Percentiles rank a stretch among this genome's conserved stretches.
phyloP scores from a whole-genome alignment of 2,797 vertebrate genomes.

The Varecia variegata region DNA sequence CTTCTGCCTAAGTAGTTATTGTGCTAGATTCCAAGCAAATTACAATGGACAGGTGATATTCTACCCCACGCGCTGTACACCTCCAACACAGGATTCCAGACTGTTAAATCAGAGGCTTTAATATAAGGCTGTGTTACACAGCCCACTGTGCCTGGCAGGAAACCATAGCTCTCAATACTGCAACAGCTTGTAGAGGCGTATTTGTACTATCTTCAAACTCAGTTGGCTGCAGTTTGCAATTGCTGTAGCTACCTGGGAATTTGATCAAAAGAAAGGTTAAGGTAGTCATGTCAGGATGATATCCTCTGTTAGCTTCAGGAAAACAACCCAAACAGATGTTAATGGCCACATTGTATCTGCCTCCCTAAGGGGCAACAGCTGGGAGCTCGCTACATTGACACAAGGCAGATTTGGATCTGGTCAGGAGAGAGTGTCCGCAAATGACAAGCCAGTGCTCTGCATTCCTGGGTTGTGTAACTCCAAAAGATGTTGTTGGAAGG shows the following conservation, averaged over 20 bases:
- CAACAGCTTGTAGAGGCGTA: not conserved
- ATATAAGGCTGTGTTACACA: not conserved
- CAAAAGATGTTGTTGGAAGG: not conserved
- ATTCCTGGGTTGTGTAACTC: not conserved
- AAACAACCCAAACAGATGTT: not conserved
- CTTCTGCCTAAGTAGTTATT: not conserved
- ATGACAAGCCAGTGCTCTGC: not conserved
- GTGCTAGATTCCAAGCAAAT: constrained; percentile 31
- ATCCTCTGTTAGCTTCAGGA: not conserved
- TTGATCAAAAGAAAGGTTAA: not conserved
- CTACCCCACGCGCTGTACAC: not conserved
- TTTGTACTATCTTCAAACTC: constrained; percentile 12
- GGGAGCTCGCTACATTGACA: not conserved
- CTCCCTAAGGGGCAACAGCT: not conserved
- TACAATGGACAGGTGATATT: not conserved
- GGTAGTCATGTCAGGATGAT: not conserved
- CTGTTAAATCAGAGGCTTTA: not conserved
- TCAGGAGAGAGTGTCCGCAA: not conserved
- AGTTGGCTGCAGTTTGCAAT: not conserved
- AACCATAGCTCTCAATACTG: not conserved
- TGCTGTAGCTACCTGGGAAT: constrained; percentile 18
- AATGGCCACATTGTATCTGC: not conserved
- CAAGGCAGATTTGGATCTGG: not conserved
- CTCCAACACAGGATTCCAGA: not conserved
- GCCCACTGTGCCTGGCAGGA: not conserved